Evolutionary conservation across 2,888 invertebrate genomes (phyloP), one percentile per base, ranked within the genome.

Genomic region (Chrysodeixis includens): DNA sequence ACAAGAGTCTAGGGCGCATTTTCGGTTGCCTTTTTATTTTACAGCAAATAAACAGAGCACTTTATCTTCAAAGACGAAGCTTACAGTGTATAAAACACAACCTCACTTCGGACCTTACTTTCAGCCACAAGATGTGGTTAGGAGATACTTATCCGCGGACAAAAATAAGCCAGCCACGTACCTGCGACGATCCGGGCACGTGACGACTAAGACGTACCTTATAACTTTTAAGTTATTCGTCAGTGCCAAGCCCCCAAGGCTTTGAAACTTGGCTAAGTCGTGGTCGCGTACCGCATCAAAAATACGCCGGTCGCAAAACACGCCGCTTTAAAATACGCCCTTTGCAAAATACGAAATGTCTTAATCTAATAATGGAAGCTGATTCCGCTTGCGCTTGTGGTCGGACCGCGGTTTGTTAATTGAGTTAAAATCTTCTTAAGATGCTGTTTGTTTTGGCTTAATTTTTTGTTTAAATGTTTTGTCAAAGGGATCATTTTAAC

Each of bases 181-280:
- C 86, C 79, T 79, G 77, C 32, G 59, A 66, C 74, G 68, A 81
- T 81, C 78, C 74, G 54, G 58, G 76, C 69, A 82, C 83, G 80
- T 75, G 83, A 79, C 74, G 73, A 79, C 81, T 79, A 75, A 80
- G 74, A 71, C 61, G 70, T 76, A 74, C 77, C 68, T 73, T 73
- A 74, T 60, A 87, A 87, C 81, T 87, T 86, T 88, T 84, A 85
- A 87, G 86, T 87, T 86, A 87, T 86, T 86, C 87, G 80, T 83
- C 82, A 82, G 74, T 69, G 66, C 76, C 59, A 69, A 74, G 72
- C 71, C 78, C 74, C 71, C 66, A 60, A 71, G 78, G 81, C 84
- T 86, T 85, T 80, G 77, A 59, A 83, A 85, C 79, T 87, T 74
- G 70, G 78, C 75, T 85, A 82, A 87, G 86, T 83, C 83, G 88